Evolutionary conservation across 2,797 vertebrate genomes (phyloP).

Genomic region (Delichon dasypus): DNA sequence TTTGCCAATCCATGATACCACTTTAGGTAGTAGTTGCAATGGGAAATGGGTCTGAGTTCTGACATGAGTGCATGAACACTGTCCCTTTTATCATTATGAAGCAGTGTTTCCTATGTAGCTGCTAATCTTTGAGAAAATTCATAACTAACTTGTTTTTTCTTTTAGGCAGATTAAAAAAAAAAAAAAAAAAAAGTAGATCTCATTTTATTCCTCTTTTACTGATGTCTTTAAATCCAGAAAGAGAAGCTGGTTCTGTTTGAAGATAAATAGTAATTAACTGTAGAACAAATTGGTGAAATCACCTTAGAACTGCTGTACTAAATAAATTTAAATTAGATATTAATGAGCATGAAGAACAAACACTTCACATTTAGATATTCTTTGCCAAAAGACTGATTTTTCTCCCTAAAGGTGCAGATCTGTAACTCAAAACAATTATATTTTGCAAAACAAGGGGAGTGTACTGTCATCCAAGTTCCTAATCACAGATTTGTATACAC

Average conservation of each 20-base stretch:
- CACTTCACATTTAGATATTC: neutral
- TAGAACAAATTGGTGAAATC: neutral
- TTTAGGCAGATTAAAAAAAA: neutral
- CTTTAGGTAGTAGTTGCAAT: neutral
- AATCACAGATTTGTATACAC: neutral
- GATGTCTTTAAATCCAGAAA: neutral
- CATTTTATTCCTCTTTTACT: neutral
- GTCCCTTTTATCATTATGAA: neutral
- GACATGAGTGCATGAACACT: neutral
- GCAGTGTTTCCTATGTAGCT: neutral
- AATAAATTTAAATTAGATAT: neutral
- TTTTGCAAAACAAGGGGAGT: neutral
- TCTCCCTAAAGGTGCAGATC: neutral
- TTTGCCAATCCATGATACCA: neutral
- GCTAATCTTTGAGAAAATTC: neutral
- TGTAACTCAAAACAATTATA: neutral
- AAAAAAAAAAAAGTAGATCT: neutral
- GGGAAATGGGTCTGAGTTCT: neutral
- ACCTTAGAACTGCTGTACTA: neutral
- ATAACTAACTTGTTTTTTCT: neutral
- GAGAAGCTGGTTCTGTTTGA: neutral
- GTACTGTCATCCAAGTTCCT: neutral
- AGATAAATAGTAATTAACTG: neutral
- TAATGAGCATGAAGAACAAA: neutral
- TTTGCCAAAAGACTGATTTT: neutral